Conservation (phyloP, 2,888 invertebrate genomes). For the Pheosia tremula region DNA sequence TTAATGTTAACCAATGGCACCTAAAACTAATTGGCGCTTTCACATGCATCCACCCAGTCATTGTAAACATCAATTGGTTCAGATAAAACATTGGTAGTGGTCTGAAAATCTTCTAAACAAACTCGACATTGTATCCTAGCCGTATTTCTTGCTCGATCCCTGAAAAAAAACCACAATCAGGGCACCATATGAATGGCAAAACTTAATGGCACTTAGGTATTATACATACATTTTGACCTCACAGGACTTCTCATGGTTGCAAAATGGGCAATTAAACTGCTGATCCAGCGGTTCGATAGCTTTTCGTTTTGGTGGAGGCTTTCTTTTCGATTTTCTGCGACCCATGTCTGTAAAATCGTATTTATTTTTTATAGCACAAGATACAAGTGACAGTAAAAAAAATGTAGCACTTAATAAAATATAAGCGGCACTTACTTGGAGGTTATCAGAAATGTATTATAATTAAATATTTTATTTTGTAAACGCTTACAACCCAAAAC, state of each 20-base stretch:
- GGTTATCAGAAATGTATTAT: too few species aligned
- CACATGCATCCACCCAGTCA: slow-evolving; percentile 99
- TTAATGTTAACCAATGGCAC: slow-evolving; percentile 22
- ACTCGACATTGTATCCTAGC: slow-evolving; percentile 98
- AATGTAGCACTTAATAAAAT: too few species aligned
- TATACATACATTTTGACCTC: slow-evolving; percentile 98
- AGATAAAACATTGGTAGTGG: slow-evolving; percentile 97
- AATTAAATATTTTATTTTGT: too few species aligned
- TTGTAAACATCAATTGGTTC: slow-evolving; percentile 99
- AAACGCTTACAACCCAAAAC: too few species aligned
- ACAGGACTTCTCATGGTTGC: slow-evolving; percentile 99
- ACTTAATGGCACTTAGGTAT: background rate
- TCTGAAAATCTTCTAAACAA: slow-evolving; percentile 98
- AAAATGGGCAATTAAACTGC: slow-evolving; percentile 99
- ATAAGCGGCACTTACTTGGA: too few species aligned
- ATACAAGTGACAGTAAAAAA: too few species aligned
- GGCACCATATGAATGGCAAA: background rate
- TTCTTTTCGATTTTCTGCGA: slow-evolving; percentile 97
- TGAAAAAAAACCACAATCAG: slow-evolving; percentile 68
- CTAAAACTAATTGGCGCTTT: slow-evolving; percentile 89
- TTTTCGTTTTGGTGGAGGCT: slow-evolving; percentile 97
- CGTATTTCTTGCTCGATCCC: slow-evolving; percentile 97
- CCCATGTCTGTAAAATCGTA: slow-evolving; percentile 88
- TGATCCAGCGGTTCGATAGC: slow-evolving; percentile 96
- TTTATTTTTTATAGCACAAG: background rate